phyloP scores from a whole-genome alignment of 2,888 invertebrate genomes.

The Acanthosepion lycidas region DNA sequence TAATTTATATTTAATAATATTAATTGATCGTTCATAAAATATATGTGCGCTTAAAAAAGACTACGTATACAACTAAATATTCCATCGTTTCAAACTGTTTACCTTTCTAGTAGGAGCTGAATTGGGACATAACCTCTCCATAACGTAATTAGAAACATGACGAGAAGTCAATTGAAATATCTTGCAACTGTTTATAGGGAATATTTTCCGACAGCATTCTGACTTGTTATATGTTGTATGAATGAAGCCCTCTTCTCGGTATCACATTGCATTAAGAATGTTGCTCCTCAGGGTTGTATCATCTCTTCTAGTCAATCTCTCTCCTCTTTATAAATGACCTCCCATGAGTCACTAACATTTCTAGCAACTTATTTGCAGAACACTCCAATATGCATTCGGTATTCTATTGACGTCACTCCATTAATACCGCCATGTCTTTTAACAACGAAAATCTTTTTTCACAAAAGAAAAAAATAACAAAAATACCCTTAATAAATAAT shows the following conservation, averaged over 20 bases:
- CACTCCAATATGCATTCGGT: not conserved
- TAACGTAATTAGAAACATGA: no score
- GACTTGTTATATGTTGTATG: not conserved
- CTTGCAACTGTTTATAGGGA: not conserved
- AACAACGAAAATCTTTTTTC: not conserved
- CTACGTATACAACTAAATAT: no score
- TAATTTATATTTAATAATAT: no score
- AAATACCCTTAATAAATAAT: not conserved
- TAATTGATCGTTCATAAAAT: no score
- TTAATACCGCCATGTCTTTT: not conserved
- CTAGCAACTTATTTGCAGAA: not conserved
- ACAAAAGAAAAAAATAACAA: not conserved
- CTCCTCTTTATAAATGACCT: not conserved
- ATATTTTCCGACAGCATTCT: not conserved
- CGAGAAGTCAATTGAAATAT: no score
- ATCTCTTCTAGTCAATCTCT: not conserved
- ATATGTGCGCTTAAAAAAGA: no score
- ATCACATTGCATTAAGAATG: not conserved
- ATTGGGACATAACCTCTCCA: no score
- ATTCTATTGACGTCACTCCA: no score
- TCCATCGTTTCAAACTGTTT: no score
- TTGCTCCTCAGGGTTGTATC: not conserved
- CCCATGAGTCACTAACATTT: constrained; percentile 33
- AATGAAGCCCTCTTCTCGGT: not conserved
- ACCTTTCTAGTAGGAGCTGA: no score